Percentiles rank a stretch among this genome's conserved stretches.
phyloP scores from a whole-genome alignment of 2,888 invertebrate genomes.

The Limenitis camilla region DNA sequence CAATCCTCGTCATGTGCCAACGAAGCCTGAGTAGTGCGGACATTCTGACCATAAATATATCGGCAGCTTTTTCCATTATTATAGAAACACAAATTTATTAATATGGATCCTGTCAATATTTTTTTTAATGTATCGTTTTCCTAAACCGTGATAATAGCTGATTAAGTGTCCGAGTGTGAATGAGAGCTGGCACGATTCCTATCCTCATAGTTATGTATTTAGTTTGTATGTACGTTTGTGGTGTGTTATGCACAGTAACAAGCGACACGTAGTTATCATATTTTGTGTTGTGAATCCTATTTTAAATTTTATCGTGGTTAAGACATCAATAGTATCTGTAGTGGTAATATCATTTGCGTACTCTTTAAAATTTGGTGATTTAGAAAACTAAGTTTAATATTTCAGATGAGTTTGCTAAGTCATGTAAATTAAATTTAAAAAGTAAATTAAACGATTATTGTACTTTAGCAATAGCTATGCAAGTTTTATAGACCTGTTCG shows the following conservation, averaged over 20 bases:
- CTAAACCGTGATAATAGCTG: constrained; percentile 74
- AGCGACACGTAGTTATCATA: constrained; percentile 27
- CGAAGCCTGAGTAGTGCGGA: constrained; percentile 55
- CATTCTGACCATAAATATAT: constrained; percentile 16
- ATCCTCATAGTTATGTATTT: constrained; percentile 48
- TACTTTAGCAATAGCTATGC: too few relatives aligned
- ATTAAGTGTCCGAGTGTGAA: constrained; percentile 60
- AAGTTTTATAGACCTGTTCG: too few relatives aligned
- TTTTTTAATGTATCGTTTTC: constrained; percentile 62
- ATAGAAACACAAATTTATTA: constrained; percentile 65
- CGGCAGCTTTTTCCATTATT: constrained; percentile 52
- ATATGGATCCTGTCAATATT: constrained; percentile 66
- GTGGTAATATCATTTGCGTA: not conserved
- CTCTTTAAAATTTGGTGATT: constrained; percentile 12
- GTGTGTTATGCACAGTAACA: constrained; percentile 50
- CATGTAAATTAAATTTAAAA: too few relatives aligned
- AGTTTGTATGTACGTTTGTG: constrained; percentile 50
- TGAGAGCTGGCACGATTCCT: constrained; percentile 60
- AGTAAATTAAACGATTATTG: too few relatives aligned
- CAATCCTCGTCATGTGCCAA: constrained; percentile 65
- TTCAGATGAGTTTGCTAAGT: too few relatives aligned
- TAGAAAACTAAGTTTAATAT: not conserved
- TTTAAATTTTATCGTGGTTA: constrained; percentile 18
- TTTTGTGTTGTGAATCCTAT: constrained; percentile 47
- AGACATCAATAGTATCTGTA: constrained; percentile 17